These are phyloP conservation scores for Drosophila kurseongensis DNA, from an alignment of 1,140 invertebrate genomes.

Conservation along the genomic window DNA sequence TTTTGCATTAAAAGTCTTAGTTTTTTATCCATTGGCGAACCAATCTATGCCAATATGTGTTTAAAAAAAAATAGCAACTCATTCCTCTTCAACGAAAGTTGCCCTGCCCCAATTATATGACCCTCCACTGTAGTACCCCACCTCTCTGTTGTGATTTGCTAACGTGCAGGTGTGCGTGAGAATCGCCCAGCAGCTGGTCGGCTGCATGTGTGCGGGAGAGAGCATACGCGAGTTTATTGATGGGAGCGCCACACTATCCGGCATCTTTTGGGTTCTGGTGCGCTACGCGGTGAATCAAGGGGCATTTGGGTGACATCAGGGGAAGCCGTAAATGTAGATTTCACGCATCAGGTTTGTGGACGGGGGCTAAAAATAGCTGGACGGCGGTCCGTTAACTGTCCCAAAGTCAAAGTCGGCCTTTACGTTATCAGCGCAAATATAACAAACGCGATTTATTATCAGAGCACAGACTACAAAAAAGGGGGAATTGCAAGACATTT, in stretches of 20 bases:
- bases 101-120: not conserved
- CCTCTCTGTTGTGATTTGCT: constrained; percentile 45
- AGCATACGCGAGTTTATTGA: not conserved
- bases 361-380: constrained; percentile 43
- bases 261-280: constrained; percentile 28
- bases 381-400: constrained; percentile 22
- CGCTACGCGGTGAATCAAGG: constrained; percentile 40
- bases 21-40: too few relatives aligned
- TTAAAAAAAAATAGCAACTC: too few relatives aligned
- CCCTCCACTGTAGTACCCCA: constrained; percentile 13
- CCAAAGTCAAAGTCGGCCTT: constrained; percentile 44
- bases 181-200: constrained; percentile 30
- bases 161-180: constrained; percentile 32
- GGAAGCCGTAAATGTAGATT: constrained; percentile 23
- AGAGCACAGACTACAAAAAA: constrained; percentile 67
- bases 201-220: constrained; percentile 16
- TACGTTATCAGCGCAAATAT: constrained; percentile 63
- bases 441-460: constrained; percentile 76
- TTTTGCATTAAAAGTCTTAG: too few relatives aligned
- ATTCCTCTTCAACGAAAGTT: too few relatives aligned
- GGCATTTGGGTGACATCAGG: constrained; percentile 43
- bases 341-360: constrained; percentile 5
- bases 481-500: constrained; percentile 47
- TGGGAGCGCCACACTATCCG: constrained; percentile 35
- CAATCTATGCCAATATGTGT: too few relatives aligned